Conservation (phyloP, 2,797 vertebrate genomes). For the Chrosomus eos region DNA sequence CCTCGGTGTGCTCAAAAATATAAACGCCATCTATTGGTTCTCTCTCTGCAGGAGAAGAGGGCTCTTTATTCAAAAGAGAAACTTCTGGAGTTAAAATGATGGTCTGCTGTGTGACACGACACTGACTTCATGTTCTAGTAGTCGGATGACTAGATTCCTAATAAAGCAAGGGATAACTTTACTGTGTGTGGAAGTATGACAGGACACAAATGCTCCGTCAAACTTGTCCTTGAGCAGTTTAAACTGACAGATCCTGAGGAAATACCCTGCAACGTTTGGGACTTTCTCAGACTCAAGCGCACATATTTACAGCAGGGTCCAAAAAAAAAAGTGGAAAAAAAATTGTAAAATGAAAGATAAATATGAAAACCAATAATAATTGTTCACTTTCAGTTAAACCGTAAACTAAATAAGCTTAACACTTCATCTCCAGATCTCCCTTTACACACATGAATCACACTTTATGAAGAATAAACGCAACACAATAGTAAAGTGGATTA, state of each 20-base stretch:
- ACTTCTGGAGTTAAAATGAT: constrained; percentile 49
- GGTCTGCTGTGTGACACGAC: constrained; percentile 19
- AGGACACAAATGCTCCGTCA: constrained; percentile 1
- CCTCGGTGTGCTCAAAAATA: constrained; percentile 64
- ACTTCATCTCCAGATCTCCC: not conserved
- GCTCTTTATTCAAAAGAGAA: constrained; percentile 59
- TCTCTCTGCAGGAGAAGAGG: constrained; percentile 62
- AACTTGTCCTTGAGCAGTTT: not conserved
- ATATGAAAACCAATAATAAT: not conserved
- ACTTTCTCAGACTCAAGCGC: not conserved
- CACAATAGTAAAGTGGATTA: not conserved
- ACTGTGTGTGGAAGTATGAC: not conserved
- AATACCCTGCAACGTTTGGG: constrained; percentile 10
- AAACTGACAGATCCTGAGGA: constrained; percentile 25
- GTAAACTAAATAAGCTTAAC: not conserved
- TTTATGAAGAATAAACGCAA: not conserved
- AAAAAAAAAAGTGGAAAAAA: no score
- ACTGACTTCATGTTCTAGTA: not conserved
- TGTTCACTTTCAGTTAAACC: not conserved
- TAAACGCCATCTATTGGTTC: constrained; percentile 60
- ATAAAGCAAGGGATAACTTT: constrained; percentile 6
- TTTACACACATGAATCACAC: not conserved
- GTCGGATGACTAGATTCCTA: not conserved
- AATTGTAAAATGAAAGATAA: not conserved
- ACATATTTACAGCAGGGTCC: not conserved